Evolutionary conservation across 2,797 vertebrate species (phyloP), one percentile per base, ranked within the genome.

Genomic region (Siniperca undulata): DNA sequence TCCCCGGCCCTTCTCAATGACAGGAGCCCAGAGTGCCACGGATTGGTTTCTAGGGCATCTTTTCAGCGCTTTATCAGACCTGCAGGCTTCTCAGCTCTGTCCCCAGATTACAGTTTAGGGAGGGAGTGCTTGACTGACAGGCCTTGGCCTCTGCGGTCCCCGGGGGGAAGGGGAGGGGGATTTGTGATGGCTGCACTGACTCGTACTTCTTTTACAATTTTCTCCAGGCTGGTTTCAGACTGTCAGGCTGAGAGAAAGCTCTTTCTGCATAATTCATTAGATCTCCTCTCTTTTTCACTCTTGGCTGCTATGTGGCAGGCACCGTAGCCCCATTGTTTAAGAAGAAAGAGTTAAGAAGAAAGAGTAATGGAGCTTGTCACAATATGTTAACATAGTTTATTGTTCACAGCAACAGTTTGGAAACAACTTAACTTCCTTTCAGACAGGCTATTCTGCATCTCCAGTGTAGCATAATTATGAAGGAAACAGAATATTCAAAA

Each of bases 231-330:
- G 93, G 90, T 93, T 94, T 93, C 83, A 87, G 92, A 93, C 92
- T 92, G 93, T 92, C 91, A 90, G 91, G 87, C 88, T 84, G 89
- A 85, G 87, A 93, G 94, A 94, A 94, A 93, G 91, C 85, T 89
- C 89, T 84, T 78, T 89, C 92, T 95, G 94, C 93, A 94, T 96
- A 94, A 96, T 96, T 96, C 93, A 96, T 95, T 91, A 92, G 92
- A 93, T 92, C 91, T 87, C 90, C 84, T 89, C 82, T 89, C 91
- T 90, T 88, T 92, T 93, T 88, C 92, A 90, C 87, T 90, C 80
- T 86, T 72, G 85, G 90, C 89, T 90, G 89, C 80, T 89, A 44
- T 88, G 89, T 90, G 90, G 90, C 86, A 91, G 88, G 80, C 81
- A 85, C 82, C 67, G 58, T 75, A 83, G 89, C 70, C 58, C 90